phyloP scores from a whole-genome alignment of 64 coral and sea anemone species.

The Actinia equina region DNA sequence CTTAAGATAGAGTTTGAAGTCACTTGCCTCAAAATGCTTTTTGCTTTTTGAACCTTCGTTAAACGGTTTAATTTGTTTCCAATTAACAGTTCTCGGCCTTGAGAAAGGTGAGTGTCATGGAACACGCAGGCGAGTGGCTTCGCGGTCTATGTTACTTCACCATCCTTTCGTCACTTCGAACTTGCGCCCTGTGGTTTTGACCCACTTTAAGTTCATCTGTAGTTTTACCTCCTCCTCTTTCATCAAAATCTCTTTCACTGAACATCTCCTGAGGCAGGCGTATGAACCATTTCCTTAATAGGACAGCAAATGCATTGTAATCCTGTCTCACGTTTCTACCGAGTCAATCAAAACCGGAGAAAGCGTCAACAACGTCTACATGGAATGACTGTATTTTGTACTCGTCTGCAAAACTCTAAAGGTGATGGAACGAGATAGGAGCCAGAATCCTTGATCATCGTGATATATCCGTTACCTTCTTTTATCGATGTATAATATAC shows the following conservation, averaged over 20 bases:
- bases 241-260: constrained; percentile 9
- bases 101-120: neutral
- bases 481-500: constrained; percentile 4
- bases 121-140: neutral
- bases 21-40: neutral
- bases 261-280: neutral
- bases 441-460: neutral
- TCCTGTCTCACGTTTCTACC: neutral
- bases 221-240: neutral
- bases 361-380: neutral
- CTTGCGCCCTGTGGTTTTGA: neutral
- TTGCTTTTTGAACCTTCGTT: constrained; percentile 22
- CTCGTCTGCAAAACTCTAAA: neutral
- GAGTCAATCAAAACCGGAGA: neutral
- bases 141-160: neutral
- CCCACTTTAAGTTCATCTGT: constrained; percentile 20
- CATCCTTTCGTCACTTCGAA: constrained; percentile 8
- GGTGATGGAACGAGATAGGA: constrained; percentile 2
- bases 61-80: constrained; percentile 59
- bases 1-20: neutral
- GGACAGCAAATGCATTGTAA: neutral
- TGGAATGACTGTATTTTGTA: neutral
- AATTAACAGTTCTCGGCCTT: constrained; percentile 44
- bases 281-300: neutral
- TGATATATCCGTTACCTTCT: constrained; percentile 4